These are phyloP conservation scores for Colletes latitarsis DNA, from an alignment of 1,140 invertebrate species.

Conservation along the genomic window DNA sequence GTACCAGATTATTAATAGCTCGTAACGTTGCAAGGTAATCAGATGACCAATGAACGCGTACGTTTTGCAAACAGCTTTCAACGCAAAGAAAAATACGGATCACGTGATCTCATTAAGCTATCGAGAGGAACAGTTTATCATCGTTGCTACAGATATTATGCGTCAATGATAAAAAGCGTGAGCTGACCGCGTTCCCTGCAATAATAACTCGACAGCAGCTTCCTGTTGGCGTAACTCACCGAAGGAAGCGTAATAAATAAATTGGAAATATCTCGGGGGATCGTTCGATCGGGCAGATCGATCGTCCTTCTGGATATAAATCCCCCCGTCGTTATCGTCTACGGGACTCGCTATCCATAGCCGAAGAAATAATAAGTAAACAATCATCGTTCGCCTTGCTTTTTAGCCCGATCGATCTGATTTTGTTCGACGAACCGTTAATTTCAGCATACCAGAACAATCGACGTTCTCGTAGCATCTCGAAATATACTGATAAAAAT, in stretches of 20 bases:
- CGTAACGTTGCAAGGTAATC: too few species aligned
- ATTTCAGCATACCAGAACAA: neutral
- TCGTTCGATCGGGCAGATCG: slow-evolving; percentile 36
- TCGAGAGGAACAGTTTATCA: neutral
- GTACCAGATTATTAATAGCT: too few species aligned
- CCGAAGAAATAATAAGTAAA: slow-evolving; percentile 50
- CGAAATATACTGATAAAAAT: too few species aligned
- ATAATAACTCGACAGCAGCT: slow-evolving; percentile 46
- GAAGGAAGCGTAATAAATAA: slow-evolving; percentile 44
- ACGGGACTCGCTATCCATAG: slow-evolving; percentile 32
- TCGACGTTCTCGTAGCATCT: too few species aligned
- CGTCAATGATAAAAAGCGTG: neutral
- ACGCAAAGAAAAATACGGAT: too few species aligned
- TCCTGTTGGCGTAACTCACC: slow-evolving; percentile 17
- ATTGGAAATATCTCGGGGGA: slow-evolving; percentile 41
- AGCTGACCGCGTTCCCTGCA: slow-evolving; percentile 9
- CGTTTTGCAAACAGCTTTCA: too few species aligned
- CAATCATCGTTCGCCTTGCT: neutral
- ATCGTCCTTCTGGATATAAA: slow-evolving; percentile 43
- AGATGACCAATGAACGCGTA: too few species aligned
- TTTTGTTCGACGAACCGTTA: neutral
- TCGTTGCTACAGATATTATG: neutral
- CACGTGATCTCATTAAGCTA: neutral
- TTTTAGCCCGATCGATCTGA: neutral
- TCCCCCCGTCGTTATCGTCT: slow-evolving; percentile 14